Evolutionary conservation across 1,140 invertebrate genomes (phyloP).

Genomic region (Diorhabda elongata): DNA sequence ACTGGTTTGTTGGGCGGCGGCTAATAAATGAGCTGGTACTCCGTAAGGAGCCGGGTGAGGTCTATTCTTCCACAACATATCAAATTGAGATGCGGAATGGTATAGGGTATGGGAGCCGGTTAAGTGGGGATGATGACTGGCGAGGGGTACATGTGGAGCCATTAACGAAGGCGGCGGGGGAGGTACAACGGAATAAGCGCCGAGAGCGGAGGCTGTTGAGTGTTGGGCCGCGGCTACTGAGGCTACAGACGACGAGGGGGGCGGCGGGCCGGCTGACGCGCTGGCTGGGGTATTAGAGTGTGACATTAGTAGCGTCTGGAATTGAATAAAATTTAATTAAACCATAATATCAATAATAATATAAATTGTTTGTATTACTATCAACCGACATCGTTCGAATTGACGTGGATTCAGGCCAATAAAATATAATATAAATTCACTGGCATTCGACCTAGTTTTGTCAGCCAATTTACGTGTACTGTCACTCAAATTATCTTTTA

Average conservation of each 20-base stretch:
- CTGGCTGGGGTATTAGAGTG: conserved; percentile 44
- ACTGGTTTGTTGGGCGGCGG: conserved; percentile 45
- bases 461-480: not conserved
- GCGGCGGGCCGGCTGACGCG: conserved; percentile 31
- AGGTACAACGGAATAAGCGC: conserved; percentile 33
- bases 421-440: not conserved
- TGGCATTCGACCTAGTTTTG: not conserved
- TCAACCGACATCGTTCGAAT: not conserved
- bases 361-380: no score
- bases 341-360: not conserved
- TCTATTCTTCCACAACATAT: conserved; percentile 42
- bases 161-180: conserved; percentile 39
- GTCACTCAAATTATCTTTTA: no score
- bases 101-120: conserved; percentile 50
- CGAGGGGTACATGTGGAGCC: conserved; percentile 40
- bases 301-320: conserved; percentile 53
- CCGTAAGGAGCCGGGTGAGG: conserved; percentile 40
- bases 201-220: conserved; percentile 33
- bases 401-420: not conserved
- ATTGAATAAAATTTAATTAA: conserved; percentile 31
- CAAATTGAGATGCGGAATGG: conserved; percentile 44
- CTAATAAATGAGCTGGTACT: conserved; percentile 45
- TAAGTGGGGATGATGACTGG: conserved; percentile 48
- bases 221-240: conserved; percentile 33
- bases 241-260: conserved; percentile 36